Base-by-base conservation (phyloP, 2,888 invertebrate species). In the Stomorhina lunata region DNA sequence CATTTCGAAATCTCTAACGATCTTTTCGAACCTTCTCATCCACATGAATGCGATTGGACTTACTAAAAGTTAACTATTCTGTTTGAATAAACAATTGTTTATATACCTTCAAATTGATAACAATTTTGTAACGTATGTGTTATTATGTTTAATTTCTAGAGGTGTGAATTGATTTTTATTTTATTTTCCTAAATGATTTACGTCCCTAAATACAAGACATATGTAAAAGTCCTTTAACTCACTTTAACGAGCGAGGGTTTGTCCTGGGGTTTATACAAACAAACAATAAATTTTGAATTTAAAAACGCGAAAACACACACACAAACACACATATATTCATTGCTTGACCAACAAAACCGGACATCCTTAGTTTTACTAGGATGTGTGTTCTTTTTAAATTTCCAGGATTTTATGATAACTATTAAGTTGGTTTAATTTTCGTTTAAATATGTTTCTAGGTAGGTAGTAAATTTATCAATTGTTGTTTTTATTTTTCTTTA, bases 81-180 rank as follows among this genome's bases (percentile, higher is more conserved):
- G n/a, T n/a, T n/a, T n/a, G n/a, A n/a, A n/a, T n/a, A n/a, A n/a
- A n/a, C n/a, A n/a, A n/a, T n/a, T n/a, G 7, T 43, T 63, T 15
- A 29, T 61, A 25, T 45, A 48, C 37, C 57, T 66, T 45, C 12
- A 34, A 4, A 27, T 29, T 55, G 72, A 68, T 53, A 57, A 53
- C 29, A 40, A 15, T 61, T 27, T 45, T 4, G 20, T 10, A 7
- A 29, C 45, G 57, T 12, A 7, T 53, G 15, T 43, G 34, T 27
- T 32, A 40, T 12, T 40, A 9, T 55, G 34, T 61, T 45, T 25
- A n/a, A 5, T 22, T 43, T 75, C 17, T 9, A 34, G 75, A 84
- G 84, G 84, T 84, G 84, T 79, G 84, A 84, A 79, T 75, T 84
- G 75, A 81, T 72, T 77, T 80, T 27, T 29, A 69, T 69, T 68